Evolutionary conservation across 2,888 invertebrate genomes (phyloP).

Genomic region (Tinea semifulvella): DNA sequence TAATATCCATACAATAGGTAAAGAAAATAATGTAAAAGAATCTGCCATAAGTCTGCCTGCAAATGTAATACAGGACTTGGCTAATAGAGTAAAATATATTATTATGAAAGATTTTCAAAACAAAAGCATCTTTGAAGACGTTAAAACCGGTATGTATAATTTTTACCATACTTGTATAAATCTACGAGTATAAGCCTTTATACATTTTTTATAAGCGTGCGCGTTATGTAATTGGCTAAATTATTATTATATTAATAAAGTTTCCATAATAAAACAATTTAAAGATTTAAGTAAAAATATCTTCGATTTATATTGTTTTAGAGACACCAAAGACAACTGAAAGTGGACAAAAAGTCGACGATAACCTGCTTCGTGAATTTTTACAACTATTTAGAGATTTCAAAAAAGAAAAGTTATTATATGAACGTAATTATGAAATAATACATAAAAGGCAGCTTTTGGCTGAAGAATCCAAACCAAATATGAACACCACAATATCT

Average conservation of each 20-base stretch:
- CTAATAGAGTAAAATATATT: conserved; percentile 37
- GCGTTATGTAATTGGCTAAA: too few species aligned
- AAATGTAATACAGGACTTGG: conserved; percentile 35
- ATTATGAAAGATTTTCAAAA: conserved; percentile 37
- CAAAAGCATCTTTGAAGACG: too few species aligned
- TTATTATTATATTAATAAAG: background rate
- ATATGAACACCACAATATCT: background rate
- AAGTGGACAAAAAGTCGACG: background rate
- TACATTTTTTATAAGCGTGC: too few species aligned
- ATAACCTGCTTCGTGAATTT: background rate
- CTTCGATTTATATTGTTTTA: conserved; percentile 1
- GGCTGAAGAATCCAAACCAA: background rate
- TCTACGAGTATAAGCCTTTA: too few species aligned
- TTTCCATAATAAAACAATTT: background rate
- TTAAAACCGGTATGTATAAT: too few species aligned
- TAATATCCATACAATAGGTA: too few species aligned
- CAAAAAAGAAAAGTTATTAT: background rate
- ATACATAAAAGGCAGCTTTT: background rate
- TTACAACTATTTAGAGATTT: conserved; percentile 6
- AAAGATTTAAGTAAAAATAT: too few species aligned
- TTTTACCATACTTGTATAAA: too few species aligned
- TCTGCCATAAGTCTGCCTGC: conserved; percentile 12
- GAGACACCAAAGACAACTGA: background rate
- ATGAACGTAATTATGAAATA: background rate
- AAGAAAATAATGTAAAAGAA: too few species aligned